phyloP scores from a whole-genome alignment of 2,113 vertebrate species.

The Acrocephalus kingi region DNA sequence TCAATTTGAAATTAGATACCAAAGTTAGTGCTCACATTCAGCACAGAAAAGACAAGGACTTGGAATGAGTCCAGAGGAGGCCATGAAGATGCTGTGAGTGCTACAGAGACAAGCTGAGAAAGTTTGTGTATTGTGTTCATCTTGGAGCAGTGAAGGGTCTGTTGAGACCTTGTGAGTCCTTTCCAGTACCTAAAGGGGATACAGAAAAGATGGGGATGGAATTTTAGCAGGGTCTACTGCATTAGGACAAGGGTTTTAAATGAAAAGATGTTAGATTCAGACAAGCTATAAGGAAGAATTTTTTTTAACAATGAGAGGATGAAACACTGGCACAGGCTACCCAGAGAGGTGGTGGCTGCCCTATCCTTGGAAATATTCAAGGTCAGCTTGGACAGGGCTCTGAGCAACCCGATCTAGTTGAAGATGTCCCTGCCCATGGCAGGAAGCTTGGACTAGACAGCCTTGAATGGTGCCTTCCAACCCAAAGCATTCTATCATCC shows the following conservation, averaged over 20 bases:
- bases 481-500: neutral
- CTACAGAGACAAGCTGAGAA: neutral
- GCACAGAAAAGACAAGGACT: neutral
- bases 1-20: neutral
- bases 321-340: neutral
- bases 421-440: neutral
- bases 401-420: neutral
- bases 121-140: fast-evolving
- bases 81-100: neutral
- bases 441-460: neutral
- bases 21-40: neutral
- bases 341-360: neutral
- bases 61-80: neutral
- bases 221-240: neutral
- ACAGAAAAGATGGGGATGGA: neutral
- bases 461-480: neutral
- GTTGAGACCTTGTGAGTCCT: neutral
- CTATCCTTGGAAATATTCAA: neutral
- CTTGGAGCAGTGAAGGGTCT: neutral
- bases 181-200: neutral
- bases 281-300: neutral
- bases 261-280: neutral
- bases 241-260: neutral
- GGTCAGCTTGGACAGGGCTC: neutral
- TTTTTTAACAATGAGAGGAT: neutral